Evolutionary conservation across 2,888 invertebrate genomes (phyloP), one percentile per base, ranked within the genome.

Genomic region (Drosophila multiciliata): DNA sequence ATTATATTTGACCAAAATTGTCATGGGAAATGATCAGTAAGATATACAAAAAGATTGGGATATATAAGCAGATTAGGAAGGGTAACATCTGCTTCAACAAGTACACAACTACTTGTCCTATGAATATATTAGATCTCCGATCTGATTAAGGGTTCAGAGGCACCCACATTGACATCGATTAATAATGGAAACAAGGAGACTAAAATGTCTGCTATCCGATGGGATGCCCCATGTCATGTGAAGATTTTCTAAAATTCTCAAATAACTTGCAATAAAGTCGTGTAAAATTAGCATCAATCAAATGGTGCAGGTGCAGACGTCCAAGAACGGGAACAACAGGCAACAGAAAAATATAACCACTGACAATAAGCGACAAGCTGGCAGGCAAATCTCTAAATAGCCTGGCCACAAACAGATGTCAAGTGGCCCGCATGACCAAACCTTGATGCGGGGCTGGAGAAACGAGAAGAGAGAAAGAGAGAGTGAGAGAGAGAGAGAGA

Each of bases 281-380:
- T 69, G 69, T 74, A 64, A 89, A 87, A 87, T 87, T 89, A 87
- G 89, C 89, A 89, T 87, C 85, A 87, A 87, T 83, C 89, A 89
- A 76, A 69, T 73, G 29, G 29, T 29, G 89, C 89, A 87, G 90
- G 89, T 90, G 87, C 89, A 81, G 82, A 72, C 68, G 59, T 53
- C 57, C 20, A 42, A 38, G 35, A 58, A 49, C 40, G 61, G 49
- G 42, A 69, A 59, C 23, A 63, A 62, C 54, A 52, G 49, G 15
- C 48, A 67, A 67, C 40, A 49, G 40, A 29, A 52, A 61, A 29
- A 29, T 29, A 57, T 63, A 36, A 32, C 29, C 42, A 26, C 52
- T 61, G 36, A 38, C 29, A 54, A 36, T 29, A 55, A 54, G 32
- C 52, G 53, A 62, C 57, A 70, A 69, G 70, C 61, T 52, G 57